Base-by-base conservation (phyloP, 92 coral and sea anemone genomes). In the Meandrina meandrites region DNA sequence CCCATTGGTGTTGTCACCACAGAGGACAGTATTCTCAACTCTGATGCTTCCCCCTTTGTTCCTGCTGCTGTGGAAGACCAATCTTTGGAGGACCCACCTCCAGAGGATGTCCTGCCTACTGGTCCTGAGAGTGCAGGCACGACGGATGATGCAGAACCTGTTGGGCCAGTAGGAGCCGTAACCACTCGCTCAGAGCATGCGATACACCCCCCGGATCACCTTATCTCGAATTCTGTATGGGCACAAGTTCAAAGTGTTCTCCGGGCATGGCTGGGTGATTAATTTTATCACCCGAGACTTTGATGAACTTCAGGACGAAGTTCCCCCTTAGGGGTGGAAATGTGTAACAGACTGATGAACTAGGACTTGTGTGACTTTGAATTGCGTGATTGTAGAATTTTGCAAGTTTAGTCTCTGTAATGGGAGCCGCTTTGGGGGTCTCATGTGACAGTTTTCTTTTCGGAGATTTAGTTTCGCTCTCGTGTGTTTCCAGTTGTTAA, bases 261-360 rank as follows among this genome's bases (percentile, higher is more conserved):
- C 53, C 78, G 78, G 8, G 24, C 78, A 37, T 73, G 78, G 78
- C 53, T 73, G 53, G 78, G 78, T 73, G 78, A 73, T 73, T 73
- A 73, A 3, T 73, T 22, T n/a, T 3, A 73, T 37, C 78, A 73
- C 51, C 78, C 53, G 16, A 37, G 53, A 12, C n/a, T 73, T 73
- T 73, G 51, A 40, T 71, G 35, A 71, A 71, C 80, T 69, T 83
- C 68, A 37, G 78, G 66, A 68, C 87, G 74, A 80, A 80, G 74
- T 80, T 80, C 73, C 70, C 34, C 67, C 73, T n/a, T 80, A 32
- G n/a, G 74, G 84, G 84, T 73, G 78, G 78, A 31, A 73, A 37
- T 73, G 78, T 73, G 78, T 73, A 73, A 13, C 75, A 70, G 10
- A 70, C n/a, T n/a, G n/a, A n/a, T n/a, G n/a, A n/a, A n/a, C n/a